Evolutionary conservation across 1,140 invertebrate genomes (phyloP), one percentile per base, ranked within the genome.

Genomic region (Thaumetopoea pityocampa): DNA sequence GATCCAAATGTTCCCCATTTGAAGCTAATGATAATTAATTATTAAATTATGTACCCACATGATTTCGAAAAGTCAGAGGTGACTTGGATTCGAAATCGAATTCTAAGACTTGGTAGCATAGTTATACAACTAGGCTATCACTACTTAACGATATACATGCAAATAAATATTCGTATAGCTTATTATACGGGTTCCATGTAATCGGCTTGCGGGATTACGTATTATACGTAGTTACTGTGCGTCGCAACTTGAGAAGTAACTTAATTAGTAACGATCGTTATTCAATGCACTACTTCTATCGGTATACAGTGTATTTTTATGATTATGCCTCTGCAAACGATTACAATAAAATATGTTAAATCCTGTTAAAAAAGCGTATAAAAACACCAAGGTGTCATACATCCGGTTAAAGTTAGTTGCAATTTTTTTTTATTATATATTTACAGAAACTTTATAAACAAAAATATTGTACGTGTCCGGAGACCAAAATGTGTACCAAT

Each of bases 371-470:
- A 51, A 65, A 7, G 30, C 54, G 26, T 47, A 67, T 6, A 63
- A 68, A 67, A 65, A 34, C 60, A 65, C 17, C 49, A 53, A 16
- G 71, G 70, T 7, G 61, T 38, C 4, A 8, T 79, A 0, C 36
- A 54, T 14, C 37, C 76, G 5, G 53, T 63, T 5, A 74, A 76
- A 48, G 37, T 68, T 15, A 73, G 72, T 42, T 27, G 70, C 74
- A 36, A 48, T 47, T 54, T 6, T 30, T 14, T 12, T 20, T 5
- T 12, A 9, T 5, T 14, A 6, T 2, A 11, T 11, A 12, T 28
- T 28, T 3, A 2, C 1, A 12, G 15, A 20, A 20, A 20, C 6
- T 33, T n/a, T n/a, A n/a, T n/a, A n/a, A n/a, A n/a, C n/a, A n/a
- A n/a, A n/a, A n/a, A n/a, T n/a, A n/a, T n/a, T n/a, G n/a, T n/a